Base-by-base conservation (phyloP, 2,888 invertebrate genomes). In the Sussaba pulchella region DNA sequence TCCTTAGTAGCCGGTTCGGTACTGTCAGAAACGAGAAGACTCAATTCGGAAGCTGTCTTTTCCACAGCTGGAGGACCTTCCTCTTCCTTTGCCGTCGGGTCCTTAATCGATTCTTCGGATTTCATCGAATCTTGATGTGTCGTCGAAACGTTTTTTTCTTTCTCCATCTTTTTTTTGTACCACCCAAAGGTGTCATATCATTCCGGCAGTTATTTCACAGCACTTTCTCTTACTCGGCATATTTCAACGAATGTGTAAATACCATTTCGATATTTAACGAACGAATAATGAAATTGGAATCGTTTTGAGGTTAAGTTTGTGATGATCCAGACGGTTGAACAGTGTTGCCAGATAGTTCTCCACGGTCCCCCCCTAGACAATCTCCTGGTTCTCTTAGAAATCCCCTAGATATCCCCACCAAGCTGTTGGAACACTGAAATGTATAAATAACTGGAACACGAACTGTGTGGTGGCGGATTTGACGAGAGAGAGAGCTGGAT, bases 81-180 rank as follows among this genome's bases (percentile, higher is more conserved):
- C 52, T 73, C 81, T 21, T 78, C 70, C 17, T 61, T 54, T 6
- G 64, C 26, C 54, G 72, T 69, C 17, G 84, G 50, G 31, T 80
- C 80, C n/a, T 71, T 78, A 9, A 76, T 88, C 43, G 85, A 86
- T 70, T 86, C 86, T 14, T 79, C 61, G 14, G 81, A 63, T 67
- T 88, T 86, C 0, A 72, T 70, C 17, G 84, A 63, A 61, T 82
- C 89, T 39, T 82, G 66, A 50, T 66, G 72, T 10, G 73, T 36
- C 24, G 85, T 74, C 81, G 75, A 67, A 43, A 74, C 78, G 5
- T 82, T 82, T 24, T 84, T 84, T 24, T 84, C 82, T 14, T 72
- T 81, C 14, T 84, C 84, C 47, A 81, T 82, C 84, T 85, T 86
- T 31, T 57, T 79, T 69, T 14, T 45, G 59, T 61, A 14, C n/a